These are phyloP conservation scores for Cephonodes hylas DNA, from an alignment of 2,888 invertebrate genomes.

Conservation along the genomic window DNA sequence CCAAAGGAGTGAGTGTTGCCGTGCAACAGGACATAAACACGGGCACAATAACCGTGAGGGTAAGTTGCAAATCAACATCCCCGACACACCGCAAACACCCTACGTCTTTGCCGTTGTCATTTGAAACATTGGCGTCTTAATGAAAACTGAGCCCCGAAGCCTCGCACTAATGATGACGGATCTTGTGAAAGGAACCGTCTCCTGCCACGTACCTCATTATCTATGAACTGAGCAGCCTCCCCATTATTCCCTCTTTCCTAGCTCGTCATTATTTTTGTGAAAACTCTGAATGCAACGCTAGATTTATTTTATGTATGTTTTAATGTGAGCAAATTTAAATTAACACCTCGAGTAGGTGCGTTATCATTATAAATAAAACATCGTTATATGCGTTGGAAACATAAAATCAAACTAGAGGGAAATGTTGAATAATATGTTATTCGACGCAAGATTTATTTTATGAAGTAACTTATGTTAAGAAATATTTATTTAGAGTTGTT, in stretches of 20 bases:
- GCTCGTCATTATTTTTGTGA: constrained; percentile 47
- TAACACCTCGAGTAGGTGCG: background rate
- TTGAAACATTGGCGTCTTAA: constrained; percentile 69
- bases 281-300: constrained; percentile 38
- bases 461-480: background rate
- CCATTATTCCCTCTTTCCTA: constrained; percentile 29
- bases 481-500: no score
- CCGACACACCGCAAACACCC: constrained; percentile 22
- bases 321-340: background rate
- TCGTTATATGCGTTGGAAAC: background rate
- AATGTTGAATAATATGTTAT: background rate
- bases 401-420: background rate
- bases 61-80: constrained; percentile 32
- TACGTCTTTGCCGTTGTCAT: constrained; percentile 49
- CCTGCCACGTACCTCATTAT: constrained; percentile 65
- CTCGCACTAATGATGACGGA: constrained; percentile 73
- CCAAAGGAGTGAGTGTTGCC: background rate
- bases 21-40: background rate
- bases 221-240: constrained; percentile 37
- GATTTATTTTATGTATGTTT: background rate
- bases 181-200: constrained; percentile 66
- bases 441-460: no score
- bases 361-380: background rate
- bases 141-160: constrained; percentile 69
- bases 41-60: constrained; percentile 36